Base-by-base conservation (phyloP, 2,113 vertebrate species). In the Callorhinus ursinus region DNA sequence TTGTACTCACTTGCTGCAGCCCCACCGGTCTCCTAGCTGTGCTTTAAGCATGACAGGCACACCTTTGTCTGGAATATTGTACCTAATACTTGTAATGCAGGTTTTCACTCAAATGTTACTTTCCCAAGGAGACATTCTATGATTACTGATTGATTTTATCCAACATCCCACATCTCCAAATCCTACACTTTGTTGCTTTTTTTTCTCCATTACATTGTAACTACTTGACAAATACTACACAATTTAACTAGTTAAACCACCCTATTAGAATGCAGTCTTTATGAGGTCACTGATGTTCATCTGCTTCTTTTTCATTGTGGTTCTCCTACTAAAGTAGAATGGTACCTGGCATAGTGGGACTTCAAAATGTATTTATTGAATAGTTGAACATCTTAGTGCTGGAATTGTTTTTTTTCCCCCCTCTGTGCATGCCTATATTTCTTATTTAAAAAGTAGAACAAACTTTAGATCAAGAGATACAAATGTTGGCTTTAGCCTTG, bases 351-450 rank as follows among this genome's bases (percentile, higher is more conserved):
- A 61, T 4, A 86, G 36, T 31, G 92, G 33, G 12, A 82, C 90
- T 59, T 96, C 18, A 96, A 93, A 96, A 65, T 55, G 14, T 22
- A 89, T 76, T 61, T 88, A 24, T 15, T 89, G 39, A 85, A 82
- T 28, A 93, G 36, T 4, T 80, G 46, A 88, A 63, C 18, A 1
- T n/a, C 51, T 95, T 83, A 28, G 33, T 57, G 31, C 11, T 83
- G 14, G 26, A 14, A 65, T 63, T 92, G 18, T 96, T 81, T 74
- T 65, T 65, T 84, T 36, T 61, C 1, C 5, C 13, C 12, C 13
- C 22, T 74, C 79, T 77, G 24, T 57, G 69, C 2, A 69, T 76
- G n/a, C 14, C 14, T 93, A 14, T 39, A 57, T 42, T 46, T 86
- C 22, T 36, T 77, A 67, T 42, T 65, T n/a, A 51, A 69, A 81